phyloP scores from a whole-genome alignment of 1,140 invertebrate genomes.

The Drosophila sturtevanti region DNA sequence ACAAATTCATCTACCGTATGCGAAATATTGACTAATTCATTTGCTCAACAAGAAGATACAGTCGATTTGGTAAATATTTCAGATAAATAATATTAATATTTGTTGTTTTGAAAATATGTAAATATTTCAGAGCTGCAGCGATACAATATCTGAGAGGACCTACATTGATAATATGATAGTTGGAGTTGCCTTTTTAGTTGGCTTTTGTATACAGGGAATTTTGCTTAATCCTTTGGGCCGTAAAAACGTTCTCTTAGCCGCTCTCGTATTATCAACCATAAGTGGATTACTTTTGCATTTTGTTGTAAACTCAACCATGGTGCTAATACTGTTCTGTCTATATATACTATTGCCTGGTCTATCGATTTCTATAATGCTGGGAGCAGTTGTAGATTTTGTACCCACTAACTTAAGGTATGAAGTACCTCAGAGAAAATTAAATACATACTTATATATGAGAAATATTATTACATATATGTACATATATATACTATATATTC shows the following conservation, averaged over 20 bases:
- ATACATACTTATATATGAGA: too few relatives aligned
- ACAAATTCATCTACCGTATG: conserved; percentile 60
- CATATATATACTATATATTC: too few relatives aligned
- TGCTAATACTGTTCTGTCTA: conserved; percentile 79
- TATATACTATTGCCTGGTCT: conserved; percentile 81
- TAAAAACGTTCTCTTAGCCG: conserved; percentile 68
- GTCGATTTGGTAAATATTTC: conserved; percentile 23
- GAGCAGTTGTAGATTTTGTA: conserved; percentile 83
- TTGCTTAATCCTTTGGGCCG: conserved; percentile 76
- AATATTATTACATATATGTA: too few relatives aligned
- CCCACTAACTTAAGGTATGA: conserved; percentile 83
- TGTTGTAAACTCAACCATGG: conserved; percentile 57
- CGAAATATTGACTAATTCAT: conserved; percentile 55
- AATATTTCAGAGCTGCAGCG: conserved; percentile 64
- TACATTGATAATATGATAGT: conserved; percentile 82
- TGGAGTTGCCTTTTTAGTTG: conserved; percentile 72
- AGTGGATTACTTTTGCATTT: conserved; percentile 73
- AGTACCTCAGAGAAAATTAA: too few relatives aligned
- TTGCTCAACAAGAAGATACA: conserved; percentile 13
- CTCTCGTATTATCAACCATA: conserved; percentile 44
- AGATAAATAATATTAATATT: neutral
- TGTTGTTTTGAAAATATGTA: neutral
- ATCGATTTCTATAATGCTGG: conserved; percentile 82
- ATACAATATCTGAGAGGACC: conserved; percentile 72
- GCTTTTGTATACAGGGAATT: conserved; percentile 71